phyloP scores from a whole-genome alignment of 2,797 vertebrate species.

The Salmo trutta region DNA sequence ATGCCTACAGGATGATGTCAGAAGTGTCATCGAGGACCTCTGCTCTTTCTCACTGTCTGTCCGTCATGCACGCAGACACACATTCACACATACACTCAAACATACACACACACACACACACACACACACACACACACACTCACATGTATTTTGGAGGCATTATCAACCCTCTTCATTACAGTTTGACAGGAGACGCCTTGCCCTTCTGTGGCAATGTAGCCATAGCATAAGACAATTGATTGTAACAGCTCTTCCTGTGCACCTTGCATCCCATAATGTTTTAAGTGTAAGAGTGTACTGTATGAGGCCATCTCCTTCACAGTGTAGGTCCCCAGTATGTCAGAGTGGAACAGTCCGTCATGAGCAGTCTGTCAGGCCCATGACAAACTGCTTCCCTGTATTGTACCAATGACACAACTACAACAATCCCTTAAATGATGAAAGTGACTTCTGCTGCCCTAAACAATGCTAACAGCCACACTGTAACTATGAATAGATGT shows the following conservation, averaged over 20 bases:
- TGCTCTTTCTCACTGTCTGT: constrained; percentile 8
- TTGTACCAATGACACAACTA: constrained; percentile 72
- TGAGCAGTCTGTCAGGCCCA: constrained; percentile 52
- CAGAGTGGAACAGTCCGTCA: constrained; percentile 33
- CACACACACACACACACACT: not conserved
- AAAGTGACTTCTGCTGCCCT: constrained; percentile 68
- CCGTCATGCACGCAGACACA: not conserved
- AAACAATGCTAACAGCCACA: constrained; percentile 70
- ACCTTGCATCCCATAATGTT: not conserved
- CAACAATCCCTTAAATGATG: constrained; percentile 67
- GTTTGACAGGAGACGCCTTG: constrained; percentile 1
- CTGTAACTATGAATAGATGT: constrained; percentile 69
- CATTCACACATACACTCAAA: constrained; percentile 16
- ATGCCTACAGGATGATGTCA: constrained; percentile 6
- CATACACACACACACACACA: constrained; percentile 2
- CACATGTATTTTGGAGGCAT: not conserved
- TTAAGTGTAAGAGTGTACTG: not conserved
- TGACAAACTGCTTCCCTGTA: constrained; percentile 80
- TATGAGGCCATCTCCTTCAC: constrained; percentile 1
- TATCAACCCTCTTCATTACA: not conserved
- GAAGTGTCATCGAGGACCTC: constrained; percentile 4
- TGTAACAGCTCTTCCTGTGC: constrained; percentile 25
- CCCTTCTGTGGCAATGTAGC: constrained; percentile 1
- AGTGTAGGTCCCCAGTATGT: constrained; percentile 43
- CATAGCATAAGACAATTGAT: not conserved